These are phyloP conservation scores for Cyprinodon tularosa DNA, from an alignment of 2,113 vertebrate genomes.

Conservation along the genomic window DNA sequence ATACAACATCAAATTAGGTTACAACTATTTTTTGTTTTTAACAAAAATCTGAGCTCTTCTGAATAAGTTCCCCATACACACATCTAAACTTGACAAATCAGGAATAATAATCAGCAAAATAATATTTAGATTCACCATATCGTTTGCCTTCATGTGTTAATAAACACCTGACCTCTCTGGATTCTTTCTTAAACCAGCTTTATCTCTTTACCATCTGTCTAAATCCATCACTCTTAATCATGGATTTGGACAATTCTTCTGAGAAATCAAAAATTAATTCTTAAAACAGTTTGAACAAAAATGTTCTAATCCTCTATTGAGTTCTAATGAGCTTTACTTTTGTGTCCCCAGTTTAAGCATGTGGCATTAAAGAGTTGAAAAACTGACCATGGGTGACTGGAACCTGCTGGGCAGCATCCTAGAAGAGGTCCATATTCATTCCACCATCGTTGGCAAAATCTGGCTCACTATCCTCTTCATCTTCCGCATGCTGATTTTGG, in stretches of 20 bases:
- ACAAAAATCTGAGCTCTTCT: too few species aligned
- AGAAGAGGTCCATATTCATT: slow-evolving; percentile 95
- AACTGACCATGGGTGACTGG: slow-evolving; percentile 90
- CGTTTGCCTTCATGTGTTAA: too few species aligned
- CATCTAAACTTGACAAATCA: too few species aligned
- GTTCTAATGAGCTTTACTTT: not conserved
- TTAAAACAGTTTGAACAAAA: not conserved
- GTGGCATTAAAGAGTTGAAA: slow-evolving; percentile 77
- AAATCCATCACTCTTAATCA: too few species aligned
- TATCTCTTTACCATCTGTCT: not conserved
- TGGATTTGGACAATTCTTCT: too few species aligned
- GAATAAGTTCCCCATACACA: too few species aligned
- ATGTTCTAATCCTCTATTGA: not conserved
- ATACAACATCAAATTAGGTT: too few species aligned
- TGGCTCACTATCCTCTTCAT: slow-evolving; percentile 96
- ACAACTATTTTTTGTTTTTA: too few species aligned
- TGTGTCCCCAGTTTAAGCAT: slow-evolving; percentile 67
- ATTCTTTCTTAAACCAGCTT: not conserved
- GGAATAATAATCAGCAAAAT: too few species aligned
- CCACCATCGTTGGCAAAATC: slow-evolving; percentile 93
- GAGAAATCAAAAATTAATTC: not conserved
- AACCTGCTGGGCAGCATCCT: slow-evolving; percentile 92
- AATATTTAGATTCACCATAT: too few species aligned
- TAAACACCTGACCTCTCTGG: too few species aligned
- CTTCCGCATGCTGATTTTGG: slow-evolving; percentile 93